Base-by-base conservation (phyloP, 1,140 invertebrate species). In the Parapsyche elsis region DNA sequence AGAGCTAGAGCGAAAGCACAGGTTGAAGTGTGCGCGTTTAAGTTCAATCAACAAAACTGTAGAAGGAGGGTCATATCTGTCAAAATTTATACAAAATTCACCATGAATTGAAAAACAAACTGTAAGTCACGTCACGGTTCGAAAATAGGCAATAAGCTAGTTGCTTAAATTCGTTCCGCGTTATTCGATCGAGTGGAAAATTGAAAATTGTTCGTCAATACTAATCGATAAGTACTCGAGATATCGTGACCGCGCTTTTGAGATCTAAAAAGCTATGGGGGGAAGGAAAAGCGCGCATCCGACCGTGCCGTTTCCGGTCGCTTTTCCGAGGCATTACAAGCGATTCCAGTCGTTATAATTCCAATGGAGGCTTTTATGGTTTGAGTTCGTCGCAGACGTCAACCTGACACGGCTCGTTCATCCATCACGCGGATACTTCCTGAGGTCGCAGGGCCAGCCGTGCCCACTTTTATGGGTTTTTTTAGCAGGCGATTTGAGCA, bases 341-440 rank as follows among this genome's bases (percentile, higher is more conserved):
- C 53, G 53, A 21, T 21, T 57, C 10, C 53, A 10, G 1, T 5
- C 14, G 53, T 21, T 10, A 57, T 9, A 9, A n/a, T n/a, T 9
- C 46, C 14, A 57, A n/a, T n/a, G 53, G 53, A 21, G 14, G 1
- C 30, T 38, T 38, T n/a, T 7, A 7, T 1, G 30, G 7, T 38
- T 38, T 7, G 30, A 38, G 7, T 38, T 7, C 2, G 30, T 38
- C 30, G 30, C 2, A 38, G 30, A 38, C 30, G 30, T 38, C 30
- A 38, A 38, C 30, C 1, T 10, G 21, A 16, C 67, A 71, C n/a
- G 30, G 45, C 9, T 38, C 30, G 26, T 30, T 71, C 67, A 73
- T 73, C 45, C 73, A 75, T 75, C 53, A 75, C 19, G 1, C 12
- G 53, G 26, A 77, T 38, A 77, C 26, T 77, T 77, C 59, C 75